Evolutionary conservation across 2,888 invertebrate species (phyloP), one percentile per base, ranked within the genome.

Genomic region (Caenorhabditis wallacei): DNA sequence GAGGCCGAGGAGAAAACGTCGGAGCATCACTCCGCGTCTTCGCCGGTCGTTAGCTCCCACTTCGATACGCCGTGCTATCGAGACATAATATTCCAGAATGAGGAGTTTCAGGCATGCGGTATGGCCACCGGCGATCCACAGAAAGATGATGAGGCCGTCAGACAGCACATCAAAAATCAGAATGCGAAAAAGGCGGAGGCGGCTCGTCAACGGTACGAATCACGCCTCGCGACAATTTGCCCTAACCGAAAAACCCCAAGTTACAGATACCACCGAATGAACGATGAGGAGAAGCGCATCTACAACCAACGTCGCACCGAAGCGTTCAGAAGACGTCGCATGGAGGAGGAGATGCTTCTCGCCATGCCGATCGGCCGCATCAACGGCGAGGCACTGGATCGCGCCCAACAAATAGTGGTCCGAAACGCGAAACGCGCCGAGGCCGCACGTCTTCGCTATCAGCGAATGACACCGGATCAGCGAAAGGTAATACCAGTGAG

Each of bases 291-390:
- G 80, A 91, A 91, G 74, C 88, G 91, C 59, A 46, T 86, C 59
- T 91, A 91, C 82, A 91, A 91, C 56, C 91, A 91, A 75, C 82
- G 90, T 16, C 66, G 91, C 20, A 91, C 91, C 4, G 91, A 91
- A 66, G 91, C 91, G 7, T 91, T 91, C 82, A 72, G 88, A 51
- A 80, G 89, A 18, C 86, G 90, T n/a, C 87, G 91, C 13, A 90
- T 91, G 88, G 91, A 91, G 71, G 91, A 91, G 64, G 91, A 91
- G 78, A 88, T 89, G 85, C 82, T 91, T 22, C 63, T 91, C 63
- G 91, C 91, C 4, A 91, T 90, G 90, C 91, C 91, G 8, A 91
- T 91, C 18, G 91, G 91, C 2, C 81, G 89, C n/a, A 91, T 89
- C 48, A 90, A 89, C 82, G 90, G 90, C 13, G 91, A 91, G 63